Percentiles rank a stretch among this genome's conserved stretches.
Conservation (phyloP, 2,888 invertebrate genomes). For the Papilio gigon region DNA sequence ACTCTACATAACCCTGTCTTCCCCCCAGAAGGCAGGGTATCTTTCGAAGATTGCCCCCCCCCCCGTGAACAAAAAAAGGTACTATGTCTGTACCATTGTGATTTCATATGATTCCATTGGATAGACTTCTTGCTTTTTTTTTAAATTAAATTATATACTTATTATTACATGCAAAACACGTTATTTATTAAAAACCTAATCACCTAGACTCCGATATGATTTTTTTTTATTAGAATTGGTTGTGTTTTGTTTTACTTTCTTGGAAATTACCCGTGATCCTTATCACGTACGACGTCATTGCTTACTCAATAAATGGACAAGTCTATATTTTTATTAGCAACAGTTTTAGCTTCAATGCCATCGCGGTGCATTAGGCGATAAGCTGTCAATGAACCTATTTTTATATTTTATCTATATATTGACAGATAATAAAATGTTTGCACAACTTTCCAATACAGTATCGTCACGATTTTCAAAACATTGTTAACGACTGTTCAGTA, state of each 20-base stretch:
- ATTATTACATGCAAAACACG: no score
- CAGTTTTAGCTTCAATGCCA: background rate
- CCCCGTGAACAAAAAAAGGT: no score
- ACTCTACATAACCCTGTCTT: no score
- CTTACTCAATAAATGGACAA: background rate
- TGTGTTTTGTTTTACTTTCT: background rate
- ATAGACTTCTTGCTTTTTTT: no score
- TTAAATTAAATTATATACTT: no score
- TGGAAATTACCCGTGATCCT: background rate
- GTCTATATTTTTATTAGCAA: slow-evolving; percentile 1
- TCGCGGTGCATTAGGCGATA: slow-evolving; percentile 2
- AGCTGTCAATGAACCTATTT: slow-evolving; percentile 11
- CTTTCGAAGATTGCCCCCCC: no score
- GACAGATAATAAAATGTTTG: slow-evolving; percentile 4
- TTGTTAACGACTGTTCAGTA: no score
- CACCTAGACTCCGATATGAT: background rate
- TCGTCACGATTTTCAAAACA: background rate
- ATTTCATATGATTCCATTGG: no score
- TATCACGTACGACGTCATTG: background rate
- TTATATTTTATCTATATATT: slow-evolving; percentile 5
- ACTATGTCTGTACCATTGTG: no score
- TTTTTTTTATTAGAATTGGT: background rate
- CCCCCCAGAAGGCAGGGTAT: no score
- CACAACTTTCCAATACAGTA: background rate
- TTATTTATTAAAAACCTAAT: no score